These are phyloP conservation scores for Zoanthus solanderi DNA, from an alignment of 92 coral and sea anemone species.

Conservation along the genomic window DNA sequence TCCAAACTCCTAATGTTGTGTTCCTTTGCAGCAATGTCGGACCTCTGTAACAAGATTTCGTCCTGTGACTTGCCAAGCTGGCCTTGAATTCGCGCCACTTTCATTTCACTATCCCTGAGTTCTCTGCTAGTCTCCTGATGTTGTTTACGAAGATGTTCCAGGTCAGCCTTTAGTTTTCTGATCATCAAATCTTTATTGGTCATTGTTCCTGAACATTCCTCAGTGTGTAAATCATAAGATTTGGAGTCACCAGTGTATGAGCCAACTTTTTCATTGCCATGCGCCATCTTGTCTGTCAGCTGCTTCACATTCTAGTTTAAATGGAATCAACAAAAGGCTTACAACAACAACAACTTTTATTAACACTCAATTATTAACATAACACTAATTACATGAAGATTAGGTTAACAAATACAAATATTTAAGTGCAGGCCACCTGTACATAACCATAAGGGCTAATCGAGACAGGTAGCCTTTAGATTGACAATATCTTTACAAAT, in stretches of 20 bases:
- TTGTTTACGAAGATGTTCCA: conserved; percentile 89
- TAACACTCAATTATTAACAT: no score
- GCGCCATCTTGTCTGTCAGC: conserved; percentile 76
- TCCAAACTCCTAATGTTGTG: conserved; percentile 85
- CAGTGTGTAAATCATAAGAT: conserved; percentile 87
- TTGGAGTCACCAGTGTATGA: conserved; percentile 88
- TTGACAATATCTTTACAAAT: conserved; percentile 57
- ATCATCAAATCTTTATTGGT: conserved; percentile 92
- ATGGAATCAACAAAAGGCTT: background rate
- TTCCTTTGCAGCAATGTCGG: conserved; percentile 88
- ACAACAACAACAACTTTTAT: no score
- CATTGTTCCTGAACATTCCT: conserved; percentile 88
- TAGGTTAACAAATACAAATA: no score
- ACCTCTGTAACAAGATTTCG: conserved; percentile 74
- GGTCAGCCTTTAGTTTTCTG: conserved; percentile 87
- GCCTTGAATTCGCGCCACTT: conserved; percentile 88
- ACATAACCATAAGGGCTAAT: no score
- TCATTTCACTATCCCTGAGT: conserved; percentile 84
- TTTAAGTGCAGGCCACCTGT: no score
- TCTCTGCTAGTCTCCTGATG: conserved; percentile 78
- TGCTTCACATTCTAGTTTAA: conserved; percentile 68
- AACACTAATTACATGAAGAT: background rate
- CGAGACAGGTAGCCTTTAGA: no score
- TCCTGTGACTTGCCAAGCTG: conserved; percentile 94
- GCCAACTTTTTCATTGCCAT: conserved; percentile 80